Evolutionary conservation across 2,113 vertebrate genomes (phyloP).

Genomic region (Odocoileus virginianus): DNA sequence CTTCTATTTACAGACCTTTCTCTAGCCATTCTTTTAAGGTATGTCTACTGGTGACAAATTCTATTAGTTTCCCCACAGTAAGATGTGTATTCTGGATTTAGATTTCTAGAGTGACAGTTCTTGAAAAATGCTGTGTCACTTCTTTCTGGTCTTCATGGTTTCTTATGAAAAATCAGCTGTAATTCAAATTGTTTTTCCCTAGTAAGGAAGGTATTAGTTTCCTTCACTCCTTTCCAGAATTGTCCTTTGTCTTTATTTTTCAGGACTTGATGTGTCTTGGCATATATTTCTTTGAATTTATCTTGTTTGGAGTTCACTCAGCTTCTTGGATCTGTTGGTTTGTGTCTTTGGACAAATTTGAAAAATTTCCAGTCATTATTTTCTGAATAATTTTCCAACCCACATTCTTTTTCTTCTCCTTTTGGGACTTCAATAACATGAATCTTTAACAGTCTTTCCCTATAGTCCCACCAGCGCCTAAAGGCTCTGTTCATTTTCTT

Average conservation of each 20-base stretch:
- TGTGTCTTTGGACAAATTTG: neutral
- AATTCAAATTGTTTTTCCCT: neutral
- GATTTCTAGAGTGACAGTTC: neutral
- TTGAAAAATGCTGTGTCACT: neutral
- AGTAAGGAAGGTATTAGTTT: neutral
- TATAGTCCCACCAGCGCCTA: neutral
- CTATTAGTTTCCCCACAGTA: constrained; percentile 14
- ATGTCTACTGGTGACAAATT: neutral
- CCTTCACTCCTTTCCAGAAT: neutral
- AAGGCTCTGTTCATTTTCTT: neutral
- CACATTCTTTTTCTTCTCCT: neutral
- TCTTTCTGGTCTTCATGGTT: neutral
- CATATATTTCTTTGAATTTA: neutral
- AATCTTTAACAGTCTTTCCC: neutral
- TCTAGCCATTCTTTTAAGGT: neutral
- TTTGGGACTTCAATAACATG: neutral
- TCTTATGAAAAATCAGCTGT: neutral
- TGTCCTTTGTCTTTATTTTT: neutral
- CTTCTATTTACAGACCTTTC: neutral
- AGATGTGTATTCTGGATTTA: neutral
- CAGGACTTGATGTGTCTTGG: neutral
- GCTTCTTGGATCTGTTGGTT: neutral
- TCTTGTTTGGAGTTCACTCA: neutral
- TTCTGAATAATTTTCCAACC: neutral
- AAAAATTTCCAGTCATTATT: neutral